A percentile compares a stretch with the other conserved stretches of the same genome.
Evolutionary conservation across 1,140 invertebrate genomes (phyloP).

Genomic region (Lysiphlebus fabarum): DNA sequence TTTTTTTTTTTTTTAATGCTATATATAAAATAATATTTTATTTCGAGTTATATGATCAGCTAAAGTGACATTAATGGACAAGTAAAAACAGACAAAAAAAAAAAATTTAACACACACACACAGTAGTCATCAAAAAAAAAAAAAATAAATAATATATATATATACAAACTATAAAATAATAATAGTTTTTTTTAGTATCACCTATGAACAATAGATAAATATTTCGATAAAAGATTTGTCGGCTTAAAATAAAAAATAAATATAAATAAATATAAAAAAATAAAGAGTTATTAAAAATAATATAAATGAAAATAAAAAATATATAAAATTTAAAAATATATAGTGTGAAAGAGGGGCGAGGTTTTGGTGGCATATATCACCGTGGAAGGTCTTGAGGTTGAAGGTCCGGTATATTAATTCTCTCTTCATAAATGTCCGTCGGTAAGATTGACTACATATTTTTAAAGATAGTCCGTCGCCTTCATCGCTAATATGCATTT

Average conservation of each 20-base stretch:
- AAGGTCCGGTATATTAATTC: slow-evolving; percentile 56
- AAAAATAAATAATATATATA: neutral
- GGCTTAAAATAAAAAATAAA: too few relatives aligned
- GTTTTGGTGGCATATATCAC: slow-evolving; percentile 52
- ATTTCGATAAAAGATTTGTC: too few relatives aligned
- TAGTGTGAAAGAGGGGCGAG: slow-evolving; percentile 17
- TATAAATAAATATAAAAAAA: too few relatives aligned
- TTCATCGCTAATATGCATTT: slow-evolving; percentile 49
- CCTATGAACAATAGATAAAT: too few relatives aligned
- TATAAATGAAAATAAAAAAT: neutral
- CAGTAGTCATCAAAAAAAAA: neutral
- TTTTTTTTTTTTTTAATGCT: slow-evolving; percentile 10
- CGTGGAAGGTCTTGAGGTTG: slow-evolving; percentile 45
- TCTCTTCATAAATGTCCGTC: slow-evolving; percentile 53
- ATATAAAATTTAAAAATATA: neutral
- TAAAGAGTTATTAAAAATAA: too few relatives aligned
- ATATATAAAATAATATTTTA: slow-evolving; percentile 17
- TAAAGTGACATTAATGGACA: slow-evolving; percentile 8
- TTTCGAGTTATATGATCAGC: slow-evolving; percentile 11
- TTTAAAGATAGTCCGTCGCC: slow-evolving; percentile 49
- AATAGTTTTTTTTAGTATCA: too few relatives aligned
- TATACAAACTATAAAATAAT: too few relatives aligned
- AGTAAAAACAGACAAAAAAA: neutral
- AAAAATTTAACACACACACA: neutral
- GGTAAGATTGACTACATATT: slow-evolving; percentile 54